Conservation (phyloP, 2,797 vertebrate species). For the Mormyrus hasselquistii region DNA sequence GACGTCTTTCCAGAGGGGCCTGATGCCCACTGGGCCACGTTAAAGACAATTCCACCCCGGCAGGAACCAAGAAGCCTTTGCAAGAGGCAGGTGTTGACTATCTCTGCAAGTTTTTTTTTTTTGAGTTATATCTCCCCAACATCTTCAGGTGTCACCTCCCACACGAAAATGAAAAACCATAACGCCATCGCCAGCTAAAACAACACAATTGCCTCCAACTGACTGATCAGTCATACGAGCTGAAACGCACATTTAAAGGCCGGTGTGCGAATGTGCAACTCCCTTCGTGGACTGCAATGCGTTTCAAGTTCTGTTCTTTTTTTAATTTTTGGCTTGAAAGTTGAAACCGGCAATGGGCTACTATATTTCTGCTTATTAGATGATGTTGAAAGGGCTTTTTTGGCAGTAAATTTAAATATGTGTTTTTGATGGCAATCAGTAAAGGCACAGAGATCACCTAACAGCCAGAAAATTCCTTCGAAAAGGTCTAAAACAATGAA, state of each 20-base stretch:
- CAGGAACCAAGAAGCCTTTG: not conserved
- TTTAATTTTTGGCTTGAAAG: not conserved
- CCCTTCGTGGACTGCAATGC: too few species aligned
- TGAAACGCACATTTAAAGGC: not conserved
- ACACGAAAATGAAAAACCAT: not conserved
- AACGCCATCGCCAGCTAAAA: not conserved
- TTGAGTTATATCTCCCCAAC: not conserved
- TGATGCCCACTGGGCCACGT: not conserved
- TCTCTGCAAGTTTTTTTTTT: not conserved
- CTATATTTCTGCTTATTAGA: not conserved
- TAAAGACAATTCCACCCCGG: not conserved
- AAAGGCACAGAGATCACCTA: not conserved
- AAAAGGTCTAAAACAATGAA: not conserved
- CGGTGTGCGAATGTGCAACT: not conserved
- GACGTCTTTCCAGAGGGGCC: not conserved
- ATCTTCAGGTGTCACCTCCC: not conserved
- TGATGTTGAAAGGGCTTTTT: not conserved
- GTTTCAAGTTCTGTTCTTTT: not conserved
- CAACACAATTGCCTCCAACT: not conserved
- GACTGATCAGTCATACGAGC: not conserved
- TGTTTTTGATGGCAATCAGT: not conserved
- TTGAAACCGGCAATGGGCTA: not conserved
- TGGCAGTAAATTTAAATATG: not conserved
- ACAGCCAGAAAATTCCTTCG: constrained; percentile 15
- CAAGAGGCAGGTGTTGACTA: not conserved